Base-by-base conservation (phyloP, 2,797 vertebrate genomes). In the Acanthornis magna region DNA sequence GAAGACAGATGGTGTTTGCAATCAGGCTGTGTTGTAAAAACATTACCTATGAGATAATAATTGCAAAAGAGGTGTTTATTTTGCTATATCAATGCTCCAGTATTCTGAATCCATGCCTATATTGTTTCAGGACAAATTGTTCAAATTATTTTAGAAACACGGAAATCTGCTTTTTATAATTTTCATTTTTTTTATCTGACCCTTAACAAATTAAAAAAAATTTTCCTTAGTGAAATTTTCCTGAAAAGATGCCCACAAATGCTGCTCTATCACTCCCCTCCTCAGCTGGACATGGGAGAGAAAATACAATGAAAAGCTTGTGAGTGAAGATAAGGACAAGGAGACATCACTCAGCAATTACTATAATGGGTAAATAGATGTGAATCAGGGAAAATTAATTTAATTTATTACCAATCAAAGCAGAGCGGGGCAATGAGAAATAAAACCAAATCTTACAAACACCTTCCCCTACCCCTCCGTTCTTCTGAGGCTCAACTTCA, bases 251-350 rank as follows among this genome's bases (percentile, higher is more conserved):
- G 9, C 5, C 26, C 19, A 48, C 0, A 0, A 32, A 53, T 66
- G 22, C 25, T 58, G 11, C 15, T 84, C 4, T 84, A 47, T 40
- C 30, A 53, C 30, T 77, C 13, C 45, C 21, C 10, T 76, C 25
- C 17, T 34, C 60, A 72, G 40, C 5, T 72, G 80, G 26, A 23
- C n/a, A 36, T 4, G 5, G 22, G 9, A 47, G 10, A 78, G 6
- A 72, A 66, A 72, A 66, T 21, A 32, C 40, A 77, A 9, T 7
- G 2, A 77, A 84, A 53, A 7, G 11, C 18, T 71, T 0, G 0
- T 47, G 16, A 4, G 13, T 78, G 21, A 42, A 53, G 45, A 42
- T 53, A 54, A 54, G 13, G 4, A 42, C 26, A 54, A 11, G 18
- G 19, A 48, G 40, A 48, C 3, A 34, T 42, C 38, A 40, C 4